Evolutionary conservation across 2,113 vertebrate genomes (phyloP).

Genomic region (Hippocampus abdominalis): DNA sequence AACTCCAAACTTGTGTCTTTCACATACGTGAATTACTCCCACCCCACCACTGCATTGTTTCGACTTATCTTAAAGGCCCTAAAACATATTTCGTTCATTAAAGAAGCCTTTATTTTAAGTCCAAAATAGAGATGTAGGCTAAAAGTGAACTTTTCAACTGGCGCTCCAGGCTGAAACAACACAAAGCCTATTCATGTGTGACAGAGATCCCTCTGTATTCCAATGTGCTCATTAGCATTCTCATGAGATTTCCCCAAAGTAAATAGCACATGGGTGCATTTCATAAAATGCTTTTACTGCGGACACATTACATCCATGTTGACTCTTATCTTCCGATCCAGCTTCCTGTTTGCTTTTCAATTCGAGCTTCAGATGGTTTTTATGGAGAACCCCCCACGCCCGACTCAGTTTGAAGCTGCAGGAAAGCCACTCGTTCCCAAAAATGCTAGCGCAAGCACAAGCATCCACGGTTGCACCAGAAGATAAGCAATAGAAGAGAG

Average conservation of each 20-base stretch:
- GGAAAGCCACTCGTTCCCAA: conserved; percentile 8
- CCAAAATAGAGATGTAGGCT: conserved; percentile 41
- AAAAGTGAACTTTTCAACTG: conserved; percentile 52
- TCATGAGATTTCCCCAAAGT: conserved; percentile 27
- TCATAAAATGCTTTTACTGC: conserved; percentile 27
- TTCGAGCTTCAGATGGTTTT: conserved; percentile 3
- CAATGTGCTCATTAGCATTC: conserved; percentile 51
- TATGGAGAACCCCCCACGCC: neutral
- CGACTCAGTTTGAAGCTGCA: conserved; percentile 15
- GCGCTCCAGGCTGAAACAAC: conserved; percentile 32
- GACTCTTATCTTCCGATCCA: conserved; percentile 33
- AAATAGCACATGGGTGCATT: conserved; percentile 36
- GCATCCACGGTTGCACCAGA: neutral
- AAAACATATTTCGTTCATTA: conserved; percentile 44
- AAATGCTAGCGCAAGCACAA: conserved; percentile 7
- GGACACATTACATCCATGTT: conserved; percentile 1
- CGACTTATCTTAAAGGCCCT: conserved; percentile 20
- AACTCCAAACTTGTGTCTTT: no score
- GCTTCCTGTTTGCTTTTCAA: conserved; percentile 34
- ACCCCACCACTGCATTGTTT: neutral
- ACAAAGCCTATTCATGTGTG: conserved; percentile 59
- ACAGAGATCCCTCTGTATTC: conserved; percentile 52
- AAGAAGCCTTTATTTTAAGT: conserved; percentile 56
- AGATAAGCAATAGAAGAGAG: conserved; percentile 16
- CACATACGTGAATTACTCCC: no score